A percentile compares a stretch with the other conserved stretches of the same genome.
phyloP scores from a whole-genome alignment of 2,888 invertebrate genomes.

The Tanaodytes sp. region DNA sequence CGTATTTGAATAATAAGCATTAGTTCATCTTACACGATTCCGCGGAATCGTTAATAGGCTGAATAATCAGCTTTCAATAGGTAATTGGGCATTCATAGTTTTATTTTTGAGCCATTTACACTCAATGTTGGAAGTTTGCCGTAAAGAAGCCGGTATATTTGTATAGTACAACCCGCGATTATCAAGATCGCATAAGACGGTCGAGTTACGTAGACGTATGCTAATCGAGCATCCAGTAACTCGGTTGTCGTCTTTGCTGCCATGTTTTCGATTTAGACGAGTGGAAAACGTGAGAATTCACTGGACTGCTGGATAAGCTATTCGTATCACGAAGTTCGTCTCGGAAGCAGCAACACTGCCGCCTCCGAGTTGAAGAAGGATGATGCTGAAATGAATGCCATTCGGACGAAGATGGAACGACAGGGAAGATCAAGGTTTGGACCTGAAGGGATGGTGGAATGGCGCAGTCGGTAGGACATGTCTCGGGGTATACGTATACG shows the following conservation, averaged over 20 bases:
- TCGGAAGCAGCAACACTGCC: conserved; percentile 53
- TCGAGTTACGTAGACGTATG: too few relatives aligned
- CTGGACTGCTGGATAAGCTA: conserved; percentile 58
- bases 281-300: conserved; percentile 58
- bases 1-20: conserved; percentile 5
- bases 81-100: conserved; percentile 4
- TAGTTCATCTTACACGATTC: not conserved
- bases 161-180: too few relatives aligned
- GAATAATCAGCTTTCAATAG: conserved; percentile 13
- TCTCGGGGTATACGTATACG: conserved; percentile 23
- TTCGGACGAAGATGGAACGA: conserved; percentile 44
- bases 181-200: too few relatives aligned
- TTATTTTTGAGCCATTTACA: too few relatives aligned
- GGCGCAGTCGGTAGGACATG: conserved; percentile 11
- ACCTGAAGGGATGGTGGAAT: conserved; percentile 31
- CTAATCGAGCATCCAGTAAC: conserved; percentile 55
- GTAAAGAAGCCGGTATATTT: too few relatives aligned
- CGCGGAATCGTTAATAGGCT: not conserved
- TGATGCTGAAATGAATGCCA: conserved; percentile 53
- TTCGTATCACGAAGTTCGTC: conserved; percentile 62
- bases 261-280: conserved; percentile 36
- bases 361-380: conserved; percentile 61
- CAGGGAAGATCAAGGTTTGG: conserved; percentile 50
- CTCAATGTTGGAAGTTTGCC: too few relatives aligned
- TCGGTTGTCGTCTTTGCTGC: conserved; percentile 48